phyloP scores from a whole-genome alignment of 2,113 vertebrate species.

The Calypte anna region DNA sequence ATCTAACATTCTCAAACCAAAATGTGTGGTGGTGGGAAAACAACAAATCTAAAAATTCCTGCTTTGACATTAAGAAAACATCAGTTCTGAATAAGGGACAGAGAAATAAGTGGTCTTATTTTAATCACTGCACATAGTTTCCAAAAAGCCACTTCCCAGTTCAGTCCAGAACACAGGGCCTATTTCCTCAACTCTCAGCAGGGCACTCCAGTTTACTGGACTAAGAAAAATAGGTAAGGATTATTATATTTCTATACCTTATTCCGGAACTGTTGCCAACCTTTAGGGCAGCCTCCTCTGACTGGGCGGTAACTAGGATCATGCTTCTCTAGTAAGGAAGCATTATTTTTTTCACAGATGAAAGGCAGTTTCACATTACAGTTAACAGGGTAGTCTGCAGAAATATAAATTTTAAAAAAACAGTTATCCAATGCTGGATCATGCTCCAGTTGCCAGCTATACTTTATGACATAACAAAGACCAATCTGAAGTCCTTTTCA shows the following conservation, averaged over 20 bases:
- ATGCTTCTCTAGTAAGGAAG: constrained; percentile 84
- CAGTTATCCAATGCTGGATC: not conserved
- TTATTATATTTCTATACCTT: constrained; percentile 80
- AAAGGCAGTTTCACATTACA: constrained; percentile 83
- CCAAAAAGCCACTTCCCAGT: not conserved
- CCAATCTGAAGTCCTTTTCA: not conserved
- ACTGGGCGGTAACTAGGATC: constrained; percentile 72
- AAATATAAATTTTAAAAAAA: not conserved
- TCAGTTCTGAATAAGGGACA: not conserved
- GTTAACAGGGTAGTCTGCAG: constrained; percentile 70
- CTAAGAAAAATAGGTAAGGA: not conserved
- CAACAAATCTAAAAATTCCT: not conserved
- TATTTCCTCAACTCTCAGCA: not conserved
- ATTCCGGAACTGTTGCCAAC: constrained; percentile 80
- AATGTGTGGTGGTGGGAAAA: not conserved
- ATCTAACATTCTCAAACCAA: not conserved
- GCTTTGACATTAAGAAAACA: not conserved
- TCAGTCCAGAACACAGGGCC: not conserved
- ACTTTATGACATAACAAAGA: not conserved
- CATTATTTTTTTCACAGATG: constrained; percentile 88
- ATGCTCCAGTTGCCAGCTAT: not conserved
- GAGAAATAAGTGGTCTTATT: not conserved
- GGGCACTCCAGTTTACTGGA: not conserved
- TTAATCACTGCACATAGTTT: not conserved
- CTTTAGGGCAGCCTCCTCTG: constrained; percentile 74